These are phyloP conservation scores for Philonicus albiceps DNA, from an alignment of 2,888 invertebrate genomes.

Conservation along the genomic window DNA sequence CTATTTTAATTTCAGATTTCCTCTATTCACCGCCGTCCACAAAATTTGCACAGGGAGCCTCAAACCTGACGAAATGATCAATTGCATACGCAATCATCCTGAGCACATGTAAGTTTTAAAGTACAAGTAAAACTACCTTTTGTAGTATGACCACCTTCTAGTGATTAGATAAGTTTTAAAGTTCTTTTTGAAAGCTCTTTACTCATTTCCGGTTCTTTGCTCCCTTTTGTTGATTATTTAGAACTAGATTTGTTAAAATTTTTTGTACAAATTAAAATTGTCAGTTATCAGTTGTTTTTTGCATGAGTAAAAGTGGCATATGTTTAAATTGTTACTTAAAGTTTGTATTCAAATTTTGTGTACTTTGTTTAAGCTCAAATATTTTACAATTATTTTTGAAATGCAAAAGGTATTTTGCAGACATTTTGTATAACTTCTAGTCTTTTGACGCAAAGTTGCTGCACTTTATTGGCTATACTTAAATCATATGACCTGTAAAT, in stretches of 20 bases:
- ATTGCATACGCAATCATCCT: conserved; percentile 93
- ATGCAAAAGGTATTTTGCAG: not conserved
- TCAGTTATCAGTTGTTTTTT: not conserved
- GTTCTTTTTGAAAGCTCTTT: not conserved
- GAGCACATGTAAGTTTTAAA: conserved; percentile 89
- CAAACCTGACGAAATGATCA: conserved; percentile 81
- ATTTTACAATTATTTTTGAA: not conserved
- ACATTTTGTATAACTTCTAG: not conserved
- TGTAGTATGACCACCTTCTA: not conserved
- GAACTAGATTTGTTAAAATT: not conserved
- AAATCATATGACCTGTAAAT: not conserved
- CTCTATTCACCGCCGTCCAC: conserved; percentile 94
- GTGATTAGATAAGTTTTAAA: not conserved
- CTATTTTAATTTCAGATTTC: conserved; percentile 75
- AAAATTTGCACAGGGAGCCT: conserved; percentile 88
- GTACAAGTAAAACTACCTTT: not conserved
- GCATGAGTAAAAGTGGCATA: not conserved
- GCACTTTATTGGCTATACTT: not conserved
- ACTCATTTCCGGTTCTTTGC: not conserved
- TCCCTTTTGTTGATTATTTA: not conserved
- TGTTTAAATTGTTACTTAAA: not conserved
- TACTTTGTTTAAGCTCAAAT: not conserved
- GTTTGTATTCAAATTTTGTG: not conserved
- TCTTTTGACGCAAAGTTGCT: not conserved
- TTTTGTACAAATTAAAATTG: not conserved